These are phyloP conservation scores for Alectura lathami DNA, from an alignment of 2,113 vertebrate genomes.

Conservation along the genomic window DNA sequence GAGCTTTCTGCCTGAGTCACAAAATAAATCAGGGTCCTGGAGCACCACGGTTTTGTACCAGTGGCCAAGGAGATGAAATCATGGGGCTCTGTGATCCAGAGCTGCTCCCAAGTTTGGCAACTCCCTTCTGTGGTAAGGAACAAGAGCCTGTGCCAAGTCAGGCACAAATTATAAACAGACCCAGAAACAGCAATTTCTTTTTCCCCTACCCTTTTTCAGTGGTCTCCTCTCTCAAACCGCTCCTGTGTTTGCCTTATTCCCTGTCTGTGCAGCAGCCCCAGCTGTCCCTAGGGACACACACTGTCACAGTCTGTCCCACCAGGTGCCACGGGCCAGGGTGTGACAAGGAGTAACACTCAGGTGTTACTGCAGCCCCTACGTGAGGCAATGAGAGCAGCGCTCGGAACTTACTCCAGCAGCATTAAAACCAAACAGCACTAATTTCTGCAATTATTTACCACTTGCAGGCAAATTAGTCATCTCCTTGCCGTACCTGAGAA, in stretches of 20 bases:
- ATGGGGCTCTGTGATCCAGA: conserved; percentile 22
- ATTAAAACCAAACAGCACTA: background rate
- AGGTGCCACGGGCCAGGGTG: background rate
- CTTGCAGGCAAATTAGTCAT: conserved; percentile 29
- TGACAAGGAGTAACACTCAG: background rate
- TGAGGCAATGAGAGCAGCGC: background rate
- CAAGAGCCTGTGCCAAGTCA: conserved; percentile 18
- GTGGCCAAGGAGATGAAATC: conserved; percentile 56
- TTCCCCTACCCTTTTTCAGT: background rate
- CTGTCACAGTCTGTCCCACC: background rate
- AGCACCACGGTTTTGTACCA: background rate
- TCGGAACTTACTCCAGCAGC: background rate
- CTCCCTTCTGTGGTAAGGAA: background rate
- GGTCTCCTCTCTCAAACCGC: background rate
- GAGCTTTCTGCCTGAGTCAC: conserved; percentile 41
- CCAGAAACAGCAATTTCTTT: fast-evolving
- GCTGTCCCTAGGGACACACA: too few relatives aligned
- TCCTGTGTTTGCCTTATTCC: background rate
- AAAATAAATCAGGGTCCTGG: conserved; percentile 39
- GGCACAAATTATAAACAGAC: conserved; percentile 2
- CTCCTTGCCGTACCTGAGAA: conserved; percentile 51
- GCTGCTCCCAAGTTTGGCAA: conserved; percentile 53
- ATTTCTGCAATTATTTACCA: conserved; percentile 53
- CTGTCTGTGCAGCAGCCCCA: background rate
- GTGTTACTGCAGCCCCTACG: background rate